These are phyloP conservation scores for Galaxias olidus DNA, from an alignment of 2,797 vertebrate genomes.

Conservation along the genomic window DNA sequence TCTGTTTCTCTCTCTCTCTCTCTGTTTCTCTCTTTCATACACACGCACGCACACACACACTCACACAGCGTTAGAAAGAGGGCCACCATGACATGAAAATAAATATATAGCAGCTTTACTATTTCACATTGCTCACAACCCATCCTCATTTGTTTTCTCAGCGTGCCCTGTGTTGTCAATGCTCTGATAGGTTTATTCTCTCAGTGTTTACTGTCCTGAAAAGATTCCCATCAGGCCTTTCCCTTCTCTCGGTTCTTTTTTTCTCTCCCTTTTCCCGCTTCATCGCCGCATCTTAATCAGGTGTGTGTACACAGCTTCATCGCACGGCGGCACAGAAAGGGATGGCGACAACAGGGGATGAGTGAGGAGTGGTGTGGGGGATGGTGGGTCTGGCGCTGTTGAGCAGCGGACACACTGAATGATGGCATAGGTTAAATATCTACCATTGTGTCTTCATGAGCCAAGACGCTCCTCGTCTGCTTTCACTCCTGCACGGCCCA, in stretches of 20 bases:
- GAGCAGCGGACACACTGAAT: constrained; percentile 37
- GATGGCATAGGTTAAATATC: constrained; percentile 39
- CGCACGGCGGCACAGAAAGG: constrained; percentile 26
- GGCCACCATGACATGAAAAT: no score
- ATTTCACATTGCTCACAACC: background rate
- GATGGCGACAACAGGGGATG: constrained; percentile 39
- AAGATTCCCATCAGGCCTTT: constrained; percentile 66
- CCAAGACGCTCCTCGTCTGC: constrained; percentile 17
- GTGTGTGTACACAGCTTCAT: constrained; percentile 65
- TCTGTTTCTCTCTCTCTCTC: constrained; percentile 1
- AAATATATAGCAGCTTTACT: no score
- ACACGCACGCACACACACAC: background rate
- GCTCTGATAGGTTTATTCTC: constrained; percentile 66
- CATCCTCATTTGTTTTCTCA: constrained; percentile 42
- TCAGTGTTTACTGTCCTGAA: constrained; percentile 59
- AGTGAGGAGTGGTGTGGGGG: constrained; percentile 15
- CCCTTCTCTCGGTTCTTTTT: constrained; percentile 29
- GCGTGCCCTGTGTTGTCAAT: constrained; percentile 45
- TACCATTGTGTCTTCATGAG: no score
- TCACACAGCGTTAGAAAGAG: no score
- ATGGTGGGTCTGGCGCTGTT: constrained; percentile 22
- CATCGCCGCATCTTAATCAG: constrained; percentile 62
- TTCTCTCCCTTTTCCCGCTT: constrained; percentile 26
- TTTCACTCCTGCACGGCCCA: constrained; percentile 19
- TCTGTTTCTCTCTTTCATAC: background rate